Evolutionary conservation across 2,888 invertebrate genomes (phyloP), one percentile per base, ranked within the genome.

Genomic region (Ormyrus labotus): DNA sequence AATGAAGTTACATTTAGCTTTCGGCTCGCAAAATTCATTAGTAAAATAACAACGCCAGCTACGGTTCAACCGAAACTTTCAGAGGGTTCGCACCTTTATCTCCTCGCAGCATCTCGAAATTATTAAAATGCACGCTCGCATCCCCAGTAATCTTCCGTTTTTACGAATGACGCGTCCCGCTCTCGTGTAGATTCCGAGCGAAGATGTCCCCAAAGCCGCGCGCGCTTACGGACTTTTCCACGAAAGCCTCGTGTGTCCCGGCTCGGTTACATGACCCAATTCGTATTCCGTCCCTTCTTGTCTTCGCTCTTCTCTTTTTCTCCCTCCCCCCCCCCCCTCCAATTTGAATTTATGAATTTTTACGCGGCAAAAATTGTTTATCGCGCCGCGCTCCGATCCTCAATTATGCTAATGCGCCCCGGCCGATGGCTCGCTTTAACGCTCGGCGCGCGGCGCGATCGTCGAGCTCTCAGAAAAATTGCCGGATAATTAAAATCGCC

Each of bases 291-390:
- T n/a, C 47, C 45, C 63, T 6, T 47, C 45, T 65, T 57, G 13
- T 47, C 19, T 13, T 53, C 55, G 47, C 13, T n/a, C 34, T 13
- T 13, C 64, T 9, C 10, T 19, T 19, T 19, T 48, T 55, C 55
- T 61, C 19, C 13, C 48, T 48, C 50, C 7, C 69, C 13, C 53
- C 5, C 13, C 48, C 55, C 50, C 7, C 69, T 45, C 53, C 5
- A 78, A 75, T 78, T 76, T 77, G 73, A 80, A 82, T 82, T 82
- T 74, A 80, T 82, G 82, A 82, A 79, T 76, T 79, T 77, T 79
- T 77, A 58, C 13, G 19, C 48, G 19, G 5, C 75, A 72, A 71
- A 74, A 67, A 75, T 71, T 61, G 63, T 75, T 75, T 78, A 76
- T 78, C 6, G 63, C 9, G 4, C 10, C 10, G 11, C 45, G 13